Conservation (phyloP, 2,113 vertebrate species). For the Genyomyrus donnyi region DNA sequence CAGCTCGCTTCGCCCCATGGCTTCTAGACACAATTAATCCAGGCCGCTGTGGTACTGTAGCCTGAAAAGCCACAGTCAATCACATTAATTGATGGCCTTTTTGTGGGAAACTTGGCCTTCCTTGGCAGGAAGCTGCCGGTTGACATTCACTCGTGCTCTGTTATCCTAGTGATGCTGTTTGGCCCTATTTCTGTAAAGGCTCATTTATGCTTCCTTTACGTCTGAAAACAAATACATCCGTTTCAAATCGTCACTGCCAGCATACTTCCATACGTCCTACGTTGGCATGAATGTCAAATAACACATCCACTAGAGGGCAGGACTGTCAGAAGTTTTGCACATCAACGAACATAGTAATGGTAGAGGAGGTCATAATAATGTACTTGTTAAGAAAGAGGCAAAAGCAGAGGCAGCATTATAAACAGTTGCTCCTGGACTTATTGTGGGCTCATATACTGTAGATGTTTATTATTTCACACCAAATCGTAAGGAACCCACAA, state of each 20-base stretch:
- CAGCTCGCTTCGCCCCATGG: neutral
- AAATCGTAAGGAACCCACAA: neutral
- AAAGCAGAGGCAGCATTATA: neutral
- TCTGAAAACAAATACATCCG: neutral
- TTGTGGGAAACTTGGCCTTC: neutral
- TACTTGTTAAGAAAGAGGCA: neutral
- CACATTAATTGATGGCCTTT: neutral
- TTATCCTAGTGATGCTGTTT: neutral
- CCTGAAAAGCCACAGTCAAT: neutral
- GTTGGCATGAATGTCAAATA: neutral
- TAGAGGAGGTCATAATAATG: neutral
- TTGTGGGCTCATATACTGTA: neutral
- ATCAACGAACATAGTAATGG: neutral
- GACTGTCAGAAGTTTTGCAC: neutral
- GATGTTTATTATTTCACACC: neutral
- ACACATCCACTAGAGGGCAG: neutral
- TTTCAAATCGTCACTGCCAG: neutral
- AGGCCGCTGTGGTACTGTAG: neutral
- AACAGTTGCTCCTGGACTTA: neutral
- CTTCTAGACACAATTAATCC: constrained; percentile 5
- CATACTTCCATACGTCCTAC: neutral
- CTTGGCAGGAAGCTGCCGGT: neutral
- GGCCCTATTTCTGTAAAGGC: neutral
- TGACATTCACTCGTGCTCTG: neutral
- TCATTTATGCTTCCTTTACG: neutral